Conservation (phyloP, 2,113 vertebrate species). For the Myotis brandtii region DNA sequence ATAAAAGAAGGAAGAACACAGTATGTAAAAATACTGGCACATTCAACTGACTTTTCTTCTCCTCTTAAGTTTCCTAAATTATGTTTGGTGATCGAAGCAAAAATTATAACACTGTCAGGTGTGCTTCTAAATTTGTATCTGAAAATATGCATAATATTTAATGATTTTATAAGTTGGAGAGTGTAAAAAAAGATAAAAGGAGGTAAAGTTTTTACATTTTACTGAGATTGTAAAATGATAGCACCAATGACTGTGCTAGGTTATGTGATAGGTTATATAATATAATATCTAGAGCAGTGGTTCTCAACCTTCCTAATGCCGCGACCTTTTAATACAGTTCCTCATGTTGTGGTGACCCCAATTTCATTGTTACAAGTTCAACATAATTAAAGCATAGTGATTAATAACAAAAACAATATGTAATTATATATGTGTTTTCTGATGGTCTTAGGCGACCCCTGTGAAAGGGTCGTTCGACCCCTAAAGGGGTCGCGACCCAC, state of each 20-base stretch:
- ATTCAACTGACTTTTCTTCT: no score
- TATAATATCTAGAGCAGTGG: background rate
- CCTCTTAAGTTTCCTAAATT: background rate
- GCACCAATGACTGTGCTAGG: background rate
- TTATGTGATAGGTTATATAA: background rate
- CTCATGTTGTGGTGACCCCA: no score
- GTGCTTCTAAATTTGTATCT: background rate
- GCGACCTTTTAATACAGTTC: no score
- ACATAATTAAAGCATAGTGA: no score
- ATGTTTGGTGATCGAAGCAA: background rate
- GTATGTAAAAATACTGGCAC: background rate
- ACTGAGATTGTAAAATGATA: background rate
- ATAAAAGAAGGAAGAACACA: background rate
- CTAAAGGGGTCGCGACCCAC: no score
- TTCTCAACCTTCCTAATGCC: no score
- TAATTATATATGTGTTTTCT: no score
- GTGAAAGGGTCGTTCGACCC: no score
- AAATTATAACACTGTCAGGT: background rate
- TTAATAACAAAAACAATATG: no score
- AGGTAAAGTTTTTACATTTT: background rate
- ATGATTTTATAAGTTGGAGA: background rate
- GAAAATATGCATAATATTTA: background rate
- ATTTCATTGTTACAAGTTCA: no score
- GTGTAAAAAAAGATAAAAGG: background rate
- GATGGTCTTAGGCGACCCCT: no score